Evolutionary conservation across 2,888 invertebrate species (phyloP).

Genomic region (Drosophila longiperda): DNA sequence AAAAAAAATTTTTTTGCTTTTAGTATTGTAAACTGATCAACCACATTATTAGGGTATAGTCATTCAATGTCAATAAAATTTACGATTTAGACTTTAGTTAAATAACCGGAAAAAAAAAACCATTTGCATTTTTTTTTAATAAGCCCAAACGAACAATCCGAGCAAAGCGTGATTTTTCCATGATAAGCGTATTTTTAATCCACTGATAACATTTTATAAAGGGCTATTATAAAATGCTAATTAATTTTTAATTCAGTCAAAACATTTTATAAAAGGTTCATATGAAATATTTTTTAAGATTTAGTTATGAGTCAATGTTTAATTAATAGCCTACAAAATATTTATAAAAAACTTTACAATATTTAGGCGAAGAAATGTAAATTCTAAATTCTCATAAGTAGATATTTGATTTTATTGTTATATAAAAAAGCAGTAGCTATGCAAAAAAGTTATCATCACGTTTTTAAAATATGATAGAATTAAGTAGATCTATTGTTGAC

Average conservation of each 20-base stretch:
- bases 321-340: neutral
- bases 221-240: neutral
- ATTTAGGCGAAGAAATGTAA: neutral
- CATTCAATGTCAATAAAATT: neutral
- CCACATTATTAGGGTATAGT: neutral
- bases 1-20: neutral
- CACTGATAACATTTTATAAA: neutral
- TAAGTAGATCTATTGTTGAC: conserved; percentile 11
- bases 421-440: conserved; percentile 5
- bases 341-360: neutral
- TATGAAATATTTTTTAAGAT: no score
- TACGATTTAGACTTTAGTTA: neutral
- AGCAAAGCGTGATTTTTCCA: neutral
- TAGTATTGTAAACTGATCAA: neutral
- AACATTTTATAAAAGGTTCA: neutral
- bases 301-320: neutral
- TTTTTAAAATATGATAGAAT: conserved; percentile 4
- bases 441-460: neutral
- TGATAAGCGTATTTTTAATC: neutral
- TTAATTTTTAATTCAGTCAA: neutral
- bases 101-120: neutral
- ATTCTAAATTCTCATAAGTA: neutral
- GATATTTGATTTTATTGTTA: neutral
- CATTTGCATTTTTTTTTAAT: neutral
- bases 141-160: neutral